These are phyloP conservation scores for Megalops cyprinoides DNA, from an alignment of 2,797 vertebrate species.

Conservation along the genomic window DNA sequence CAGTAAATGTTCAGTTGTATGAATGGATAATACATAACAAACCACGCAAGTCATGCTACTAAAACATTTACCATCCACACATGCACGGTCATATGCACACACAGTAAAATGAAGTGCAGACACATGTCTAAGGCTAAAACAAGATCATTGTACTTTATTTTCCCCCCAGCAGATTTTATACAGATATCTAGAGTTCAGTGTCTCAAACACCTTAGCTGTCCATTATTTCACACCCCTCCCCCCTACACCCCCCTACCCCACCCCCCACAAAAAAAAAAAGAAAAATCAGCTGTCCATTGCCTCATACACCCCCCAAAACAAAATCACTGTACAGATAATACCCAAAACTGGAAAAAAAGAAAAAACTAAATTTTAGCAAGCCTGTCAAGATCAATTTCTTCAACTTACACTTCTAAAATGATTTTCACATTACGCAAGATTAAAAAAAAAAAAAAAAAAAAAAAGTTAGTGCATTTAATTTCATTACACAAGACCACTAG, in stretches of 20 bases:
- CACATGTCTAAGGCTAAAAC: constrained; percentile 37
- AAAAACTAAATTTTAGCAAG: constrained; percentile 37
- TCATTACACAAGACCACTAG: constrained; percentile 38
- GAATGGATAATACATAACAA: no score
- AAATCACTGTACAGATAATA: constrained; percentile 26
- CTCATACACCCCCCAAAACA: neutral
- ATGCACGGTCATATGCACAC: neutral
- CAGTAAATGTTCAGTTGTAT: no score
- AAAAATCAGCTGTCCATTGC: no score
- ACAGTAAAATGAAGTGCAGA: constrained; percentile 24
- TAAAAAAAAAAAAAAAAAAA: constrained; percentile 26
- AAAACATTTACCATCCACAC: no score
- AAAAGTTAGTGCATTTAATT: constrained; percentile 45
- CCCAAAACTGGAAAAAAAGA: constrained; percentile 30
- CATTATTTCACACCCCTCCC: constrained; percentile 28
- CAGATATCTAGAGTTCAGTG: constrained; percentile 40
- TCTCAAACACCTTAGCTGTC: constrained; percentile 41
- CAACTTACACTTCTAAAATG: constrained; percentile 29
- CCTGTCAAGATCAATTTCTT: constrained; percentile 36
- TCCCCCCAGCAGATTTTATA: constrained; percentile 40
- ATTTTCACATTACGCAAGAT: constrained; percentile 26
- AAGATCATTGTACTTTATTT: constrained; percentile 36
- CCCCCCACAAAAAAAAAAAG: constrained; percentile 27
- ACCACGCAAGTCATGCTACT: no score
- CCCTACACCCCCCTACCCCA: constrained; percentile 12